phyloP scores from a whole-genome alignment of 2,797 vertebrate genomes.

The Picus viridis region DNA sequence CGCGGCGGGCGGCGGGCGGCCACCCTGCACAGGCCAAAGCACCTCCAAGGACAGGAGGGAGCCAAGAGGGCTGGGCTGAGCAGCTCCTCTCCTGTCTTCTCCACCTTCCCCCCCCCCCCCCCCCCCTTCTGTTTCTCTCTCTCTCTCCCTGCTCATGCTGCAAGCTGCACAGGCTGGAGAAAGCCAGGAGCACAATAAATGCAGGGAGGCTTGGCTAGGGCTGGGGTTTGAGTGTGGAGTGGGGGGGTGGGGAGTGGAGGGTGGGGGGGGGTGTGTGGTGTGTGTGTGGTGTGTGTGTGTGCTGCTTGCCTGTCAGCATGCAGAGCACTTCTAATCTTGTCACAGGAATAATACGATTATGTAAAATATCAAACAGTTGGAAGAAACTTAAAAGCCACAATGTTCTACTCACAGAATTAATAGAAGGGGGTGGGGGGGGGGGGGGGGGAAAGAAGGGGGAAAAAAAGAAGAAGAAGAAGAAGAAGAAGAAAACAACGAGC shows the following conservation, averaged over 20 bases:
- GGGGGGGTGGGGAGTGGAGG: too few relatives aligned
- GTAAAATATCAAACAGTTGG: constrained; percentile 73
- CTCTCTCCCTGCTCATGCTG: neutral
- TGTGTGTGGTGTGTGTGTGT: neutral
- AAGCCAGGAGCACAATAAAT: constrained; percentile 63
- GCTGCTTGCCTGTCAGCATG: constrained; percentile 61
- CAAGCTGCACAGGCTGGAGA: constrained; percentile 43
- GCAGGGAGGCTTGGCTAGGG: constrained; percentile 53
- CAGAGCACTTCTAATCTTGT: constrained; percentile 70
- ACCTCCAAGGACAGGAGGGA: neutral
- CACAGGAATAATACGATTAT: constrained; percentile 73
- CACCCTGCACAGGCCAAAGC: neutral
- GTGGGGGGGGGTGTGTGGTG: neutral
- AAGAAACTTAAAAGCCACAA: constrained; percentile 68
- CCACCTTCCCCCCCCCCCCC: constrained; percentile 3
- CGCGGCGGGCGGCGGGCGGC: neutral
- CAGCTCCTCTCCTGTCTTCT: neutral
- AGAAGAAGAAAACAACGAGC: too few relatives aligned
- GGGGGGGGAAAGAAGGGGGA: neutral
- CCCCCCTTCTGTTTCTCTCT: neutral
- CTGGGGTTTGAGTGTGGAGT: constrained; percentile 13
- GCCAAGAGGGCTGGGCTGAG: neutral
- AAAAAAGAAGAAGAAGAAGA: too few relatives aligned
- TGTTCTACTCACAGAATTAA: constrained; percentile 66
- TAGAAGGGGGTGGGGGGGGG: too few relatives aligned